Percentiles rank a stretch among this genome's conserved stretches.
Evolutionary conservation across 2,797 vertebrate genomes (phyloP).

Genomic region (Pangasius krempfi): DNA sequence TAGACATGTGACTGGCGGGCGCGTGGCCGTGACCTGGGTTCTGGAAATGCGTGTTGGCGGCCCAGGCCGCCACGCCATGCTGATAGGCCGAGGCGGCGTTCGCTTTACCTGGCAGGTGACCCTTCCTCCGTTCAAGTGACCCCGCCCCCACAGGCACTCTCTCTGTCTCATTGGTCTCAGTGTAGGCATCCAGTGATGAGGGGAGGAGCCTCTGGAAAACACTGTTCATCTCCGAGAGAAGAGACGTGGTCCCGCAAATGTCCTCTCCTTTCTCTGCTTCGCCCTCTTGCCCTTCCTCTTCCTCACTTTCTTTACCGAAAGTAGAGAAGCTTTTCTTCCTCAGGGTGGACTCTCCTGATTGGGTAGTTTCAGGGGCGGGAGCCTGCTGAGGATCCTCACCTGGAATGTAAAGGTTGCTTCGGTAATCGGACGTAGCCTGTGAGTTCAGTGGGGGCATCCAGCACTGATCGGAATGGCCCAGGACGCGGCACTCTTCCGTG

Average conservation of each 20-base stretch:
- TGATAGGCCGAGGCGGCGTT: slow-evolving; percentile 80
- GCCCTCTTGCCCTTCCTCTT: slow-evolving; percentile 72
- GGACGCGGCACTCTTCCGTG: slow-evolving; percentile 93
- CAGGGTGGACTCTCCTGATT: slow-evolving; percentile 64
- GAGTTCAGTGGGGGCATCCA: slow-evolving; percentile 94
- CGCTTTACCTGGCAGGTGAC: slow-evolving; percentile 84
- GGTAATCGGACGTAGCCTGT: slow-evolving; percentile 86
- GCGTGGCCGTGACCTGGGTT: slow-evolving; percentile 83
- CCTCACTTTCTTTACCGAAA: slow-evolving; percentile 89
- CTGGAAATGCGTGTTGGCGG: slow-evolving; percentile 95
- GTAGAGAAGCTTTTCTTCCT: slow-evolving; percentile 96
- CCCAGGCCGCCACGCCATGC: slow-evolving; percentile 93
- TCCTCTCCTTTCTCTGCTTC: slow-evolving; percentile 76
- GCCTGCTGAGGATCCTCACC: slow-evolving; percentile 87
- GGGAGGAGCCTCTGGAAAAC: slow-evolving; percentile 94
- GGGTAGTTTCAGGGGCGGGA: slow-evolving; percentile 71
- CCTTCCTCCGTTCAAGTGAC: slow-evolving; percentile 89
- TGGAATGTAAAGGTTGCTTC: slow-evolving; percentile 96
- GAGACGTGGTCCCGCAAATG: slow-evolving; percentile 81
- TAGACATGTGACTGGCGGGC: slow-evolving; percentile 78
- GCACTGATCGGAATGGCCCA: slow-evolving; percentile 97
- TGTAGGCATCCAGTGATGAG: slow-evolving; percentile 83
- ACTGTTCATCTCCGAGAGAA: slow-evolving; percentile 95
- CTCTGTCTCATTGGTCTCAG: slow-evolving; percentile 82
- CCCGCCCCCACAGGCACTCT: slow-evolving; percentile 69